Percentiles rank a stretch among this genome's conserved stretches.
Conservation (phyloP, 2,113 vertebrate species). For the Egretta garzetta region DNA sequence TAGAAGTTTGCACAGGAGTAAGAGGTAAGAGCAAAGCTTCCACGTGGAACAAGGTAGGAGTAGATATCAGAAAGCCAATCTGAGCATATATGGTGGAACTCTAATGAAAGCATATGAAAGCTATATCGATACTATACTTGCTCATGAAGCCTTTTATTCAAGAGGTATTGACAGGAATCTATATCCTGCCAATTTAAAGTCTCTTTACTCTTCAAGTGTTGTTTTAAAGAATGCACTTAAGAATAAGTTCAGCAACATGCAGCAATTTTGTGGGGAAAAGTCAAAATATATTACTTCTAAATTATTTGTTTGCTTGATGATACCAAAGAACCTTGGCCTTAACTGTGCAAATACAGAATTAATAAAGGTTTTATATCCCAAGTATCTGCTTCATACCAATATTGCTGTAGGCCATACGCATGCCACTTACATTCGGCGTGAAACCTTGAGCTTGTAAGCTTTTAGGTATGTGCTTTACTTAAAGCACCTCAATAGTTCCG, state of each 20-base stretch:
- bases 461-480: background rate
- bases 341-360: background rate
- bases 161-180: background rate
- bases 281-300: background rate
- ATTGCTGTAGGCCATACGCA: background rate
- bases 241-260: background rate
- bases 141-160: background rate
- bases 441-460: background rate
- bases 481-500: background rate
- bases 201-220: background rate
- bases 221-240: background rate
- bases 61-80: background rate
- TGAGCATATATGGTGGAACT: background rate
- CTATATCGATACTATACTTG: background rate
- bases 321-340: background rate
- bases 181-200: background rate
- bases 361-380: background rate
- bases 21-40: background rate
- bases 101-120: background rate
- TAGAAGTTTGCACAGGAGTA: background rate
- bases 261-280: background rate
- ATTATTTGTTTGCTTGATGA: background rate
- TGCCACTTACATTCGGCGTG: background rate
- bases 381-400: background rate
- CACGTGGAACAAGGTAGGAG: background rate